A percentile compares a stretch with the other conserved stretches of the same genome.
Conservation (phyloP, 1,140 invertebrate genomes). For the Scaptomyza hsui region DNA sequence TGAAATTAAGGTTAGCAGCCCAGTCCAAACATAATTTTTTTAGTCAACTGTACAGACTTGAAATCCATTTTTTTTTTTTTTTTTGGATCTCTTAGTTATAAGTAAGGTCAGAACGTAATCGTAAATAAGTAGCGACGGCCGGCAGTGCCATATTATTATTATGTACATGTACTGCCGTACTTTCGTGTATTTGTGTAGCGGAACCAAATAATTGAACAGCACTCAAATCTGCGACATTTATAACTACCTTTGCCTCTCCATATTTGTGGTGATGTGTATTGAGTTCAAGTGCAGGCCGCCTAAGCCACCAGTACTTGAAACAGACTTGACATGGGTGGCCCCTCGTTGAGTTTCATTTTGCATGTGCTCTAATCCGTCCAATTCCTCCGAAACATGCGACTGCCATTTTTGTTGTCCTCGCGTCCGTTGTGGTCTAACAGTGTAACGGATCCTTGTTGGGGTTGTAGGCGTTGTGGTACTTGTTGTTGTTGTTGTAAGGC, state of each 20-base stretch:
- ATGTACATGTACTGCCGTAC: conserved; percentile 44
- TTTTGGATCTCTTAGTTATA: conserved; percentile 50
- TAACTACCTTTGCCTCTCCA: conserved; percentile 73
- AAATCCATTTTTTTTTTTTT: conserved; percentile 50
- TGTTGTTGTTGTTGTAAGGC: conserved; percentile 52
- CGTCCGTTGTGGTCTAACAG: conserved; percentile 56
- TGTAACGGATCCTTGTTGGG: conserved; percentile 50
- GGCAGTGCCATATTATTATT: conserved; percentile 43
- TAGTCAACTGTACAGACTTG: conserved; percentile 70
- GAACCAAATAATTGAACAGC: conserved; percentile 57
- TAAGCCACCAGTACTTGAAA: conserved; percentile 17
- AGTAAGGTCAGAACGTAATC: conserved; percentile 58
- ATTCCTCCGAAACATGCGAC: conserved; percentile 16
- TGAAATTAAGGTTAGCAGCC: conserved; percentile 38
- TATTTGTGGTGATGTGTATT: conserved; percentile 45
- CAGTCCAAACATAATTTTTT: conserved; percentile 56
- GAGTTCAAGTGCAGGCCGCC: conserved; percentile 65
- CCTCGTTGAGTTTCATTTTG: conserved; percentile 38
- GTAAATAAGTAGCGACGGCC: conserved; percentile 42
- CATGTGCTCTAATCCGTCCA: conserved; percentile 15
- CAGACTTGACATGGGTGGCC: conserved; percentile 34
- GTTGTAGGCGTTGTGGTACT: conserved; percentile 61
- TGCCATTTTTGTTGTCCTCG: conserved; percentile 78
- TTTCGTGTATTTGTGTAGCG: conserved; percentile 70
- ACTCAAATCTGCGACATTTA: conserved; percentile 33